Conservation (phyloP, 2,797 vertebrate genomes). For the Antrozous pallidus region DNA sequence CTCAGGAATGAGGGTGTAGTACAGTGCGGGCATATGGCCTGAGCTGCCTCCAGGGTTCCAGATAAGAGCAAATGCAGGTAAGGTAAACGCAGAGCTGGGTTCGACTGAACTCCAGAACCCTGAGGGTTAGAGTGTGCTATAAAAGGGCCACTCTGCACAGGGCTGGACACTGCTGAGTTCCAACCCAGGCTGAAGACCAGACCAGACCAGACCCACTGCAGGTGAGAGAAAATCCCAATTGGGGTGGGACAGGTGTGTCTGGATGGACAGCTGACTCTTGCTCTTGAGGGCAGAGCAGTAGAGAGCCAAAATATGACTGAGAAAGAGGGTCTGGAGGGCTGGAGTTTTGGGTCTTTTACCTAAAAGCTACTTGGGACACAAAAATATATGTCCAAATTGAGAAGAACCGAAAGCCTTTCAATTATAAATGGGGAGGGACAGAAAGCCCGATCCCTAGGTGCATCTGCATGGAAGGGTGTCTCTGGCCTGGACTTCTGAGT, state of each 20-base stretch:
- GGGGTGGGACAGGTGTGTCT: not conserved
- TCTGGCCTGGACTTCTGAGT: not conserved
- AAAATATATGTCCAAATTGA: not conserved
- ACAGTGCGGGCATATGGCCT: not conserved
- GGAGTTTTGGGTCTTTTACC: not conserved
- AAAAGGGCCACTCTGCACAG: not conserved
- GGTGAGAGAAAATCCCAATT: not conserved
- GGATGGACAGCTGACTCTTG: not conserved
- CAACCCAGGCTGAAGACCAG: not conserved
- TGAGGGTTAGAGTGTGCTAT: conserved; percentile 16
- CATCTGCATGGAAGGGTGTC: not conserved
- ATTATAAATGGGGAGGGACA: not conserved
- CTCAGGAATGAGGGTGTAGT: not conserved
- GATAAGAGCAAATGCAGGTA: not conserved
- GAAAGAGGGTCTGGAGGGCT: too few species aligned
- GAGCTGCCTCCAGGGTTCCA: not conserved
- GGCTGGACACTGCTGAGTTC: not conserved
- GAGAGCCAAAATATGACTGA: not conserved
- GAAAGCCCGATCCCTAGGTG: not conserved
- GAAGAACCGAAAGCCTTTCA: not conserved
- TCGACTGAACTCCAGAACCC: conserved; percentile 4
- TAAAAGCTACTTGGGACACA: not conserved
- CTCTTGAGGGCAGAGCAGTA: not conserved
- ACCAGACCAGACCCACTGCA: not conserved
- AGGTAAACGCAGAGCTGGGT: not conserved